Evolutionary conservation across 2,888 invertebrate genomes (phyloP).

Genomic region (Malacosoma neustria): DNA sequence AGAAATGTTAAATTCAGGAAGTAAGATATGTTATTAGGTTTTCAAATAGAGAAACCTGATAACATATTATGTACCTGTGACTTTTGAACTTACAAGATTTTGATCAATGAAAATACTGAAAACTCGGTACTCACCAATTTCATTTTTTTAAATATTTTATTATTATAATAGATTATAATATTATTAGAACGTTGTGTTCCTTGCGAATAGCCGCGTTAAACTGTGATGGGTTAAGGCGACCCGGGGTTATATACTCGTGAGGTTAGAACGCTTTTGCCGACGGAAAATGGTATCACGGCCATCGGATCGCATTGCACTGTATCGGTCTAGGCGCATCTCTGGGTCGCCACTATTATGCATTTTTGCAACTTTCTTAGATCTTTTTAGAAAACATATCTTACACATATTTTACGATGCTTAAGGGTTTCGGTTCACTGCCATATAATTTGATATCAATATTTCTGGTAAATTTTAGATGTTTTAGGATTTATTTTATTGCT

Average conservation of each 20-base stretch:
- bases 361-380: neutral
- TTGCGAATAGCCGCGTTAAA: conserved; percentile 34
- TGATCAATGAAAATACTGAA: conserved; percentile 2
- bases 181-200: conserved; percentile 29
- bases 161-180: conserved; percentile 19
- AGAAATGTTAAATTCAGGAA: too few species aligned
- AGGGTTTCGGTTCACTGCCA: too few species aligned
- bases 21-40: too few species aligned
- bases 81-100: neutral
- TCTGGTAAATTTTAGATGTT: too few species aligned
- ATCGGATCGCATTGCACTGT: conserved; percentile 11
- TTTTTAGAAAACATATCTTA: too few species aligned
- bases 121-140: conserved; percentile 56
- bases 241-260: conserved; percentile 49
- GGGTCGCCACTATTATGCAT: neutral
- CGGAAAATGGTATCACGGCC: conserved; percentile 64
- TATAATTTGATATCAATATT: too few species aligned
- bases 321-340: neutral
- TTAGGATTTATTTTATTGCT: too few species aligned
- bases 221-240: conserved; percentile 46
- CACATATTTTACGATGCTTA: too few species aligned
- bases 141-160: conserved; percentile 35
- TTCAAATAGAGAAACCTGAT: too few species aligned
- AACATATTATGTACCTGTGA: too few species aligned
- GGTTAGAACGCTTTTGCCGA: conserved; percentile 28